Conservation (phyloP, 2,113 vertebrate genomes). For the Galeopterus variegatus region DNA sequence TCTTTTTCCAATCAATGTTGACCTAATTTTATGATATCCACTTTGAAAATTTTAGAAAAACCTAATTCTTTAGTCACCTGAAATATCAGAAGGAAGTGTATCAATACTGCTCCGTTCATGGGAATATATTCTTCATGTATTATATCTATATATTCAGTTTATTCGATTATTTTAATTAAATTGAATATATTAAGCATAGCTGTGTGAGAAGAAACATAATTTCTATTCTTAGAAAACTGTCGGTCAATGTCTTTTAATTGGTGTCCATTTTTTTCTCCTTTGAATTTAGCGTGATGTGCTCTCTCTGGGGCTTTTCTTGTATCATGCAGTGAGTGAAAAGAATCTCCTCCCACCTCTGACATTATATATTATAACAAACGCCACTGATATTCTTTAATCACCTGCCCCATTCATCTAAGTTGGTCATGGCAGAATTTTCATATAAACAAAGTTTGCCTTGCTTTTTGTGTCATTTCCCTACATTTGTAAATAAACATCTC, state of each 20-base stretch:
- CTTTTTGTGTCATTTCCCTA: neutral
- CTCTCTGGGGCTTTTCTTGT: neutral
- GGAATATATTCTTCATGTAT: neutral
- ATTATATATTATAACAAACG: neutral
- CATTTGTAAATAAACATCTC: neutral
- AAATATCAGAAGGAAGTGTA: neutral
- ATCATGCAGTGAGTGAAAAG: neutral
- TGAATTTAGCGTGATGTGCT: neutral
- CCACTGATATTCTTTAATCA: neutral
- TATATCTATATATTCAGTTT: neutral
- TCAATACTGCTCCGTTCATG: neutral
- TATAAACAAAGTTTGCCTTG: neutral
- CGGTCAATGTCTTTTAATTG: neutral
- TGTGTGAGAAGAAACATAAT: neutral
- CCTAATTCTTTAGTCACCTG: neutral
- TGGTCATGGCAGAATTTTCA: neutral
- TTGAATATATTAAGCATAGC: neutral
- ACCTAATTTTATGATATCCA: slow-evolving; percentile 29
- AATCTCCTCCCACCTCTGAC: neutral
- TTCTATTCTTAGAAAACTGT: neutral
- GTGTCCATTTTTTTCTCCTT: neutral
- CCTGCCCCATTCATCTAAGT: neutral
- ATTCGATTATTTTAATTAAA: neutral
- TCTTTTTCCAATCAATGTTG: neutral
- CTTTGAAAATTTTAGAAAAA: neutral